phyloP scores from a whole-genome alignment of 2,797 vertebrate genomes.

The Hafferia zeledoni region DNA sequence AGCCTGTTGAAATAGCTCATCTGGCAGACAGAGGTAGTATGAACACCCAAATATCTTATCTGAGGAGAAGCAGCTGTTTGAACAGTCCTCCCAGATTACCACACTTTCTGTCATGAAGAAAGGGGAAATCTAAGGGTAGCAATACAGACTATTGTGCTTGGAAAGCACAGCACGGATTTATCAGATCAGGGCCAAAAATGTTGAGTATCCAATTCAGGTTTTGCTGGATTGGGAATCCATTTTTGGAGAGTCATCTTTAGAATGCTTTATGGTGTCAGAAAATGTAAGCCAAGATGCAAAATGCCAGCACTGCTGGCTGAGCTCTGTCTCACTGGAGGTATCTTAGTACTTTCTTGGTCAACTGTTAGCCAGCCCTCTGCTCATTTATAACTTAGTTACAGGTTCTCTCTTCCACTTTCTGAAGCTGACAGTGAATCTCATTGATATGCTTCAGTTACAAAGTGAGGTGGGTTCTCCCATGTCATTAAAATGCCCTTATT shows the following conservation, averaged over 20 bases:
- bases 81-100: neutral
- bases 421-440: neutral
- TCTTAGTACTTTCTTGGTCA: neutral
- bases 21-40: slow-evolving; percentile 21
- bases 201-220: neutral
- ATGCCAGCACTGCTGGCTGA: neutral
- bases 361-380: neutral
- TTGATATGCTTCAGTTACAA: neutral
- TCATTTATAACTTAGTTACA: neutral
- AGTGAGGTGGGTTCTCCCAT: neutral
- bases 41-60: slow-evolving; percentile 53
- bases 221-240: neutral
- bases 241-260: neutral
- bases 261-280: neutral
- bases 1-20: neutral
- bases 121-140: neutral
- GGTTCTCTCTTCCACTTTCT: neutral
- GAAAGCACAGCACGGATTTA: neutral
- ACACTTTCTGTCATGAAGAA: neutral
- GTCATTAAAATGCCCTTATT: neutral
- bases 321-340: neutral
- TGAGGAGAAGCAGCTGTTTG: slow-evolving; percentile 56
- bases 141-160: neutral
- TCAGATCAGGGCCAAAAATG: neutral
- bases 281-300: neutral